Base-by-base conservation (phyloP, 92 coral and sea anemone species). In the Umimayanthus chanpuru region DNA sequence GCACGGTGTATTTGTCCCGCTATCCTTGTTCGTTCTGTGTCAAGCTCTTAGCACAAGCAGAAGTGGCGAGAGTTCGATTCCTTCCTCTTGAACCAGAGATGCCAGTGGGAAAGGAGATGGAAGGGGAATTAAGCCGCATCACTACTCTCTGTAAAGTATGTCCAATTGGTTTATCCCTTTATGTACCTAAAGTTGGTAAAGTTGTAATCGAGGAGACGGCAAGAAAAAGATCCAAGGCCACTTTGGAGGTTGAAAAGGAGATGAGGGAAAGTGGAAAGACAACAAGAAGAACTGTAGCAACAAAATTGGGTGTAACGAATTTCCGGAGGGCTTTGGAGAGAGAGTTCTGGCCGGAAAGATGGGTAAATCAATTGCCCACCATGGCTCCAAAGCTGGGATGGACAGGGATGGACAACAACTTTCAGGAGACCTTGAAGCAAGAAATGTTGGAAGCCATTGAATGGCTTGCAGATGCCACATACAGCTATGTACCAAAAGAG, bases 21-120 rank as follows among this genome's bases (percentile, higher is more conserved):
- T 82, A 93, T 67, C 96, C 96, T 15, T 94, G 96, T 32, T 74
- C 93, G n/a, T 90, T 82, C 56, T 94, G 96, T 85, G 82, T 89
- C 11, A 94, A 94, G 81, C 92, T 94, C 11, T 88, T 92, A 9
- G 89, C 90, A 16, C 92, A 92, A 73, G 88, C 93, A 26, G 94
- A 91, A 14, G 80, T 94, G 28, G 49, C 74, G 14, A 74, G 81
- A 76, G 93, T 94, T 32, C 86, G 66, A 9, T 94, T 77, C 80
- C 91, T 91, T 28, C 94, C 96, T 6, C 89, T 77, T 36, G 94
- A 94, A 77, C 94, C 96, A 26, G 94, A 94, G 61, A 77, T 88
- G 67, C 53, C 53, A 47, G 64, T 6, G 9, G 5, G 43, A 2
- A 1, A 3, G 9, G 41, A 73, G n/a, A 32, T 38, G 25, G n/a